These are phyloP conservation scores for Andrena camellia DNA, from an alignment of 2,888 invertebrate species.

Conservation along the genomic window DNA sequence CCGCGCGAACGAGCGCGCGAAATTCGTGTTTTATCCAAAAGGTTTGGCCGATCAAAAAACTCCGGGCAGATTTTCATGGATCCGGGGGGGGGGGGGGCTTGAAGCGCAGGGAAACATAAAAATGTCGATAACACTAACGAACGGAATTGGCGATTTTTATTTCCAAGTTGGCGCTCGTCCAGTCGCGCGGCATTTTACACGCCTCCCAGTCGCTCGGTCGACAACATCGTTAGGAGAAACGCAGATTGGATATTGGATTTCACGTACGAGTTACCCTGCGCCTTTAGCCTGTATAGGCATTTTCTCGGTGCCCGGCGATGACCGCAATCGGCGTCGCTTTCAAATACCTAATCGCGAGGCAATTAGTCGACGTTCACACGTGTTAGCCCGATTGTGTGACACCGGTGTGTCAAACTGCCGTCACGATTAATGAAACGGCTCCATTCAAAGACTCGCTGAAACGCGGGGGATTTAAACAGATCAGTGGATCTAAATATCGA, in stretches of 20 bases:
- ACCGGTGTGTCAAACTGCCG: background rate
- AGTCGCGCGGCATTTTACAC: conserved; percentile 69
- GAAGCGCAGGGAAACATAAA: conserved; percentile 62
- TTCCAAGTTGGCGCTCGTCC: conserved; percentile 73
- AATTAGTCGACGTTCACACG: conserved; percentile 43
- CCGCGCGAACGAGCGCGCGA: conserved; percentile 15
- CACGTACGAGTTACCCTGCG: conserved; percentile 51
- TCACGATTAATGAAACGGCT: background rate
- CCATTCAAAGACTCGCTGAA: background rate
- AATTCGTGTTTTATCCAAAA: conserved; percentile 9
- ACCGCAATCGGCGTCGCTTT: conserved; percentile 16
- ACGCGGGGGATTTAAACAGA: background rate
- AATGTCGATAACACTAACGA: conserved; percentile 74
- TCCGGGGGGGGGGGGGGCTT: conserved; percentile 17
- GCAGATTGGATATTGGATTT: conserved; percentile 74
- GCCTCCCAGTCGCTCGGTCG: conserved; percentile 63
- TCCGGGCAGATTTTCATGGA: conserved; percentile 53
- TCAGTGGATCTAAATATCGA: background rate
- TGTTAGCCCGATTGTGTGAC: conserved; percentile 1
- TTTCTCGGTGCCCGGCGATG: background rate
- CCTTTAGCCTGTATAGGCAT: conserved; percentile 23
- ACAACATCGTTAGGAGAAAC: conserved; percentile 71
- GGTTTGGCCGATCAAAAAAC: conserved; percentile 22
- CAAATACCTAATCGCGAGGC: conserved; percentile 19
- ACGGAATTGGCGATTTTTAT: conserved; percentile 74